phyloP scores from a whole-genome alignment of 2,113 vertebrate species.

The Chunga burmeisteri region DNA sequence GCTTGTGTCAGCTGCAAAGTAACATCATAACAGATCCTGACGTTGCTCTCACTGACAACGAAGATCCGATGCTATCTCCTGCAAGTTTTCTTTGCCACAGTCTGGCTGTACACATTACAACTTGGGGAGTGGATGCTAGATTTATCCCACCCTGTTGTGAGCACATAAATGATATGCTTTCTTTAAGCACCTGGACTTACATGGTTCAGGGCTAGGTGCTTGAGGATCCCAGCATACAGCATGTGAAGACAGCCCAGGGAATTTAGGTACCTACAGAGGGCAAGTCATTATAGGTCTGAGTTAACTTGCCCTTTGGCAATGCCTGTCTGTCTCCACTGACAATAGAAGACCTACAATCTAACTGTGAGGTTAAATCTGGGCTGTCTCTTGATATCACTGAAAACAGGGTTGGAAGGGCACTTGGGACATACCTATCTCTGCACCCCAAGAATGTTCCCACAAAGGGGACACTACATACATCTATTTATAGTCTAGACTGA shows the following conservation, averaged over 20 bases:
- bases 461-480: neutral
- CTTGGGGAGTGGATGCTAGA: neutral
- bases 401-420: neutral
- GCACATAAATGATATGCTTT: fast-evolving
- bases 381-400: neutral
- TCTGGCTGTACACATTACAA: neutral
- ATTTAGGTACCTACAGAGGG: neutral
- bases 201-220: neutral
- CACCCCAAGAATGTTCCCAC: neutral
- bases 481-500: neutral
- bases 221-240: fast-evolving
- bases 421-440: neutral
- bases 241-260: neutral
- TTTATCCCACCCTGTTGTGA: neutral
- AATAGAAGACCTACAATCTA: neutral
- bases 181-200: neutral
- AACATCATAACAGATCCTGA: neutral
- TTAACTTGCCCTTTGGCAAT: neutral
- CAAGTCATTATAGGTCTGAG: neutral
- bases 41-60: neutral
- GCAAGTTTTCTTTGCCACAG: neutral
- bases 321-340: neutral
- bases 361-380: neutral
- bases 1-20: neutral
- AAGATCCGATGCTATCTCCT: neutral